A percentile compares a stretch with the other conserved stretches of the same genome.
Evolutionary conservation across 2,113 vertebrate genomes (phyloP).

Genomic region (Leiothrix lutea): DNA sequence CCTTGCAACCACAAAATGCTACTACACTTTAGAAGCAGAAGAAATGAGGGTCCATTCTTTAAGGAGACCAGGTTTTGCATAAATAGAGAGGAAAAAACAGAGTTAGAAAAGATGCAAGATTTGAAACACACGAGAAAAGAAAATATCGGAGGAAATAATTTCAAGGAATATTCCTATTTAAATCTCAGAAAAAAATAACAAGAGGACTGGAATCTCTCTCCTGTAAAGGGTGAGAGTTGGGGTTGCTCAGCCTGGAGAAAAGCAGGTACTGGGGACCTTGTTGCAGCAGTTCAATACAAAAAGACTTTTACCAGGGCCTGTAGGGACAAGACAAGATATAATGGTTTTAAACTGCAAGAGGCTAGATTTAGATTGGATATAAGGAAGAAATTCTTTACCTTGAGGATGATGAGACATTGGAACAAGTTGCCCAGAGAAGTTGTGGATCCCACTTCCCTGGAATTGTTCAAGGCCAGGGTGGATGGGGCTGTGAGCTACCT

Average conservation of each 20-base stretch:
- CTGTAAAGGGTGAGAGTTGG: not conserved
- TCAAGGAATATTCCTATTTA: not conserved
- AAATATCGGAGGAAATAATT: not conserved
- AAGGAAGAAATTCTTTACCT: not conserved
- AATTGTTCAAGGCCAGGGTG: not conserved
- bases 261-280: not conserved
- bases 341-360: not conserved
- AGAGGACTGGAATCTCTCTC: not conserved
- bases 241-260: not conserved
- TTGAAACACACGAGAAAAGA: not conserved
- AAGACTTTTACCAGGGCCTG: not conserved
- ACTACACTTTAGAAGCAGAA: not conserved
- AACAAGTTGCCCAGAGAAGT: not conserved
- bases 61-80: not conserved
- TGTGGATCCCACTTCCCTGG: not conserved
- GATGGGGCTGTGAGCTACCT: not conserved
- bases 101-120: not conserved
- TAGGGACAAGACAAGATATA: not conserved
- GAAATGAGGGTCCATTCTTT: not conserved
- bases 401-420: not conserved
- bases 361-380: not conserved
- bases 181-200: not conserved
- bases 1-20: not conserved
- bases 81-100: not conserved
- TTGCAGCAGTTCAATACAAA: not conserved